Conservation (phyloP, 1,140 invertebrate genomes). For the Galleria mellonella region DNA sequence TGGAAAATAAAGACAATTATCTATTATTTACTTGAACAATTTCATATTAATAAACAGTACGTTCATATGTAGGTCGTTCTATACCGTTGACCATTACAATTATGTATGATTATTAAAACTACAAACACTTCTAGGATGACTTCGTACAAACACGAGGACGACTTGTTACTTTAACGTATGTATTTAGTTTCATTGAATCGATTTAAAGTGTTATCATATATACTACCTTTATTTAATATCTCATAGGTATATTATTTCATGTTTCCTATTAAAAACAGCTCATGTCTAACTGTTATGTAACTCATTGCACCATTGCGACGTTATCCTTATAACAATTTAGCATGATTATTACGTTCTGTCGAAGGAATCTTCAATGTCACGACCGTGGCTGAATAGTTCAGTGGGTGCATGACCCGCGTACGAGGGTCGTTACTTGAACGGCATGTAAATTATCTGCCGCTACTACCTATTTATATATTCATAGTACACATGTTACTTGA, state of each 20-base stretch:
- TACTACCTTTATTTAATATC: no score
- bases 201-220: no score
- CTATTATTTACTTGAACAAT: no score
- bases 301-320: slow-evolving; percentile 22
- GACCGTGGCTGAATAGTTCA: slow-evolving; percentile 37
- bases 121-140: slow-evolving; percentile 1
- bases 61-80: no score
- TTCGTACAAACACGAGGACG: slow-evolving; percentile 16
- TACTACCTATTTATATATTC: slow-evolving; percentile 3
- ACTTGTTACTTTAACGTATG: slow-evolving; percentile 3
- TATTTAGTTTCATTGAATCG: neutral
- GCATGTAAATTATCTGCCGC: slow-evolving; percentile 26
- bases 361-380: slow-evolving; percentile 44
- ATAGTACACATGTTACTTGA: neutral
- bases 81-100: slow-evolving; percentile 7
- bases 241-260: no score
- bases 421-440: slow-evolving; percentile 30
- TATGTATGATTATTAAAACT: neutral
- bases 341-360: neutral
- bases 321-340: slow-evolving; percentile 19
- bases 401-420: slow-evolving; percentile 36
- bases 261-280: no score
- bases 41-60: no score
- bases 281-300: slow-evolving; percentile 40
- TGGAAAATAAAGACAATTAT: no score